A percentile compares a stretch with the other conserved stretches of the same genome.
Evolutionary conservation across 1,140 invertebrate species (phyloP).

Genomic region (Drosophila pseudoobscura): DNA sequence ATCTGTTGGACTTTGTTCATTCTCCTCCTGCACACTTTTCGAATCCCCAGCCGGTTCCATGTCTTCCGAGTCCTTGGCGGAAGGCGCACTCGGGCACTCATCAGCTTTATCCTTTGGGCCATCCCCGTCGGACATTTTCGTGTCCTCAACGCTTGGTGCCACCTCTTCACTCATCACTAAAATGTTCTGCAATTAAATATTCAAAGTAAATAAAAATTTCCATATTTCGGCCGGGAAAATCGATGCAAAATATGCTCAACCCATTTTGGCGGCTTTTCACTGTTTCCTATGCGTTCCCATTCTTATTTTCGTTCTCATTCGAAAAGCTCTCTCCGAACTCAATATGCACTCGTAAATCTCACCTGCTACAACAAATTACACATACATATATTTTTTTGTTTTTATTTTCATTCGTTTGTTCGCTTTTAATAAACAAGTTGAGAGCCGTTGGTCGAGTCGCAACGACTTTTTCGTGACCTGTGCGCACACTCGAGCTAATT

Average conservation of each 20-base stretch:
- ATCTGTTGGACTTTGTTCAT: conserved; percentile 5
- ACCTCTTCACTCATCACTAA: conserved; percentile 51
- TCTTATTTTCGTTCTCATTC: conserved; percentile 62
- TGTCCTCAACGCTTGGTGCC: conserved; percentile 26
- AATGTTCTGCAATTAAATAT: conserved; percentile 45
- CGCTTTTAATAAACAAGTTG: conserved; percentile 79
- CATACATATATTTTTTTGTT: conserved; percentile 79
- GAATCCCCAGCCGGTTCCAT: conserved; percentile 1
- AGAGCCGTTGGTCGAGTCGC: conserved; percentile 39
- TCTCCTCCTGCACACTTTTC: conserved; percentile 1
- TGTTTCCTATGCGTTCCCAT: conserved; percentile 63
- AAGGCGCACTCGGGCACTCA: not conserved
- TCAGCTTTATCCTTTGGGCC: conserved; percentile 32
- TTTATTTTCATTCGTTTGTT: conserved; percentile 75
- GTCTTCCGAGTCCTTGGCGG: conserved; percentile 11
- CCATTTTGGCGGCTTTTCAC: conserved; percentile 78
- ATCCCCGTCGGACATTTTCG: conserved; percentile 36
- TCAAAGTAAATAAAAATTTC: conserved; percentile 15
- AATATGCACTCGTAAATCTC: conserved; percentile 64
- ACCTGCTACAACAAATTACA: conserved; percentile 70
- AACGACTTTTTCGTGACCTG: conserved; percentile 60
- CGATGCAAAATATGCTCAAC: conserved; percentile 74
- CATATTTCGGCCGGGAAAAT: conserved; percentile 63
- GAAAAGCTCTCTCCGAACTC: conserved; percentile 20
- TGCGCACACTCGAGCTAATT: conserved; percentile 23